phyloP scores from a whole-genome alignment of 2,888 invertebrate species.

The Synanthedon formicaeformis region DNA sequence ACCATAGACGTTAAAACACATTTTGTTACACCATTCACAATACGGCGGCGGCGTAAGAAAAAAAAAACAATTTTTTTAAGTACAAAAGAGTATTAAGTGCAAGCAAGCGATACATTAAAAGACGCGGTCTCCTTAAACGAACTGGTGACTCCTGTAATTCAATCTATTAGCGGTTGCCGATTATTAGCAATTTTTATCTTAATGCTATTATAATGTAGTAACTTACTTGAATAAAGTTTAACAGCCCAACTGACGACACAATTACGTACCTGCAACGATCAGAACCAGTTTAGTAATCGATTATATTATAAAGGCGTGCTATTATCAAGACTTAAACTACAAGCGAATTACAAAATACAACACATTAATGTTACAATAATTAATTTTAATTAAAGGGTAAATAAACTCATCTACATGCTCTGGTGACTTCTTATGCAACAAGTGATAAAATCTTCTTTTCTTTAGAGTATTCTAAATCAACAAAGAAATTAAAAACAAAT shows the following conservation, averaged over 20 bases:
- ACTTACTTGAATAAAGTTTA: constrained; percentile 2
- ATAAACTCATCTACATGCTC: not conserved
- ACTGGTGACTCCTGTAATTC: not conserved
- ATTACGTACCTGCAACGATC: constrained; percentile 37
- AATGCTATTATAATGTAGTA: not conserved
- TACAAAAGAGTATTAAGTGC: no score
- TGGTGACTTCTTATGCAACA: not conserved
- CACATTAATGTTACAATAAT: not conserved
- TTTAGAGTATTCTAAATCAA: no score
- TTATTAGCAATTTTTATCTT: not conserved
- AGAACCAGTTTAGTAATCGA: constrained; percentile 27
- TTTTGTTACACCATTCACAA: no score
- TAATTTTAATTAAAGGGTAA: not conserved
- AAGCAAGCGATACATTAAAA: no score
- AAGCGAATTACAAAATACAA: not conserved
- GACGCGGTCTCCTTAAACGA: no score
- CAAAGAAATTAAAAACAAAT: no score
- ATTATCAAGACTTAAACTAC: constrained; percentile 10
- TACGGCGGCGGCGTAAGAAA: no score
- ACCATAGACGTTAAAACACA: no score
- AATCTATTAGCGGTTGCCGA: not conserved
- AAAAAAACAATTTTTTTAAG: no score
- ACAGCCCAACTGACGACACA: not conserved
- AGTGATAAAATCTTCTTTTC: no score
- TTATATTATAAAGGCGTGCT: constrained; percentile 17